Conservation (phyloP, 2,888 invertebrate species). For the Dryocosmus kuriphilus region DNA sequence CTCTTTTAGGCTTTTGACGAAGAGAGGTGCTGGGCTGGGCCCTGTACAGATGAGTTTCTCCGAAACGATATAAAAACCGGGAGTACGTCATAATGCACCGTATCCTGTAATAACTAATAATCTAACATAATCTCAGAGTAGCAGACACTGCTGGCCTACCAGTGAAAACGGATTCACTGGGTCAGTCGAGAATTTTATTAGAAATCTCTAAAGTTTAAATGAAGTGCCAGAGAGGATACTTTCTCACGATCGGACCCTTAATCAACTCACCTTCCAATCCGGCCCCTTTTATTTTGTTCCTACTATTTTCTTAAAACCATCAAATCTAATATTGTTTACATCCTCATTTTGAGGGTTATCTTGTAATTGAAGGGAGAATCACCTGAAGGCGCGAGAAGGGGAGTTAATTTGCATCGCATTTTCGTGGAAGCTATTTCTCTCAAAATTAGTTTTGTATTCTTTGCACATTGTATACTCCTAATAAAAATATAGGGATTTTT, state of each 20-base stretch:
- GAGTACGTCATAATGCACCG: constrained; percentile 29
- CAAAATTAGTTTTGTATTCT: no score
- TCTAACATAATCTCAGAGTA: constrained; percentile 52
- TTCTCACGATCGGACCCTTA: constrained; percentile 29
- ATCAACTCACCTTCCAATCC: constrained; percentile 31
- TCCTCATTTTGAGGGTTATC: not conserved
- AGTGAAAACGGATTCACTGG: not conserved
- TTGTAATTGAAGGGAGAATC: constrained; percentile 32
- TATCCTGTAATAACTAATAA: constrained; percentile 61
- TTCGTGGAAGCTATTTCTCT: not conserved
- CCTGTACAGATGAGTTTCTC: constrained; percentile 47
- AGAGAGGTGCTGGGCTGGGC: constrained; percentile 43
- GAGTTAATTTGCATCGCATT: not conserved
- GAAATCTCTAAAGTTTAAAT: constrained; percentile 19
- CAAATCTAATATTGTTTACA: constrained; percentile 32
- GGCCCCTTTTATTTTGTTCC: not conserved
- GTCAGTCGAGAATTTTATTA: constrained; percentile 2
- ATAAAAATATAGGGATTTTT: no score
- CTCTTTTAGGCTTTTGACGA: constrained; percentile 66
- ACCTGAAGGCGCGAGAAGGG: constrained; percentile 16
- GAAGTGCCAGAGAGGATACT: constrained; percentile 19
- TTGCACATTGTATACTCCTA: no score
- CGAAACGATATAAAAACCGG: constrained; percentile 49
- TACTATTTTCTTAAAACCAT: constrained; percentile 13
- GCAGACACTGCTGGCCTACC: no score